Base-by-base conservation (phyloP, 2,888 invertebrate species). In the Acleris emargana region DNA sequence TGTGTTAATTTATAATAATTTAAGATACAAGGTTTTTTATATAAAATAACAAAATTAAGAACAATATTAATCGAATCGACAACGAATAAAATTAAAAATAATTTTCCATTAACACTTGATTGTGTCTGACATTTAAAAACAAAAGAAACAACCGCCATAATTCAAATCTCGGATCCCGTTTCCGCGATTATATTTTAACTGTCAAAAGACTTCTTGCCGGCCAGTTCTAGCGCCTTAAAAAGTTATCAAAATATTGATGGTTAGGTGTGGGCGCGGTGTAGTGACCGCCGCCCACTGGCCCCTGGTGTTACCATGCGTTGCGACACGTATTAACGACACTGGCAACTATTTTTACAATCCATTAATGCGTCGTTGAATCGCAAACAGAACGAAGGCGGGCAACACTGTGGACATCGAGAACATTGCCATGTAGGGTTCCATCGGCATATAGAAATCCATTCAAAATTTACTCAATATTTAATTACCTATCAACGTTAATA, bases 211-310 rank as follows among this genome's bases (percentile, higher is more conserved):
- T 47, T 58, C 50, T 54, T 52, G 63, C 55, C 38, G 38, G 66
- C 66, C 57, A 66, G 66, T 47, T 52, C 57, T 66, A 61, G 28
- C 28, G 54, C 66, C 61, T 61, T 66, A 66, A 66, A 60, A 62
- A 67, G 67, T 67, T 67, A 67, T 67, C 67, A 67, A 67, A 67
- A 62, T 67, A 58, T 62, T 62, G 49, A 43, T 62, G 58, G 58
- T 53, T 32, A n/a, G 45, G 71, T 69, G 76, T 75, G 71, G 76
- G 77, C 70, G 74, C 71, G 69, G 79, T 76, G 75, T 73, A 78
- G 73, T 80, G 83, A 82, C 83, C 82, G 81, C 72, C 68, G 72
- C 81, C 79, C 80, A 81, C 81, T 38, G 76, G 77, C 49, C 69
- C 20, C 43, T 45, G 16, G 69, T 62, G 70, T 73, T 69, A 70